Conservation (phyloP, 2,888 invertebrate genomes). For the Drosophila trichaetosa region DNA sequence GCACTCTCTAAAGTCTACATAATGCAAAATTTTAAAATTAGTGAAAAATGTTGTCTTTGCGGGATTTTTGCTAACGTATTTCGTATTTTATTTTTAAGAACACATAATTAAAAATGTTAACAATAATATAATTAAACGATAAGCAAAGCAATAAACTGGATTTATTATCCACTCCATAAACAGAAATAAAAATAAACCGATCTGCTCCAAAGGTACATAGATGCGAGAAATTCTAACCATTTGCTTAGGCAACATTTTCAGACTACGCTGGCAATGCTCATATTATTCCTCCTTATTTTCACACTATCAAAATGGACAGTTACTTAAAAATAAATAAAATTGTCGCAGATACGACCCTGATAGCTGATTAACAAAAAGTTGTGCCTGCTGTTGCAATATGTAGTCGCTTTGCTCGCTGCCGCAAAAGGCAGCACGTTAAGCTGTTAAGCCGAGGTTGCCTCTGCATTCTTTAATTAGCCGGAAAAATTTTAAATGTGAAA, state of each 20-base stretch:
- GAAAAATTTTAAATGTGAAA: conserved; percentile 25
- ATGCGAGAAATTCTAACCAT: too few relatives aligned
- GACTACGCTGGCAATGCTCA: neutral
- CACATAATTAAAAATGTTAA: too few relatives aligned
- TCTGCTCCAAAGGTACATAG: too few relatives aligned
- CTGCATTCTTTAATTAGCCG: conserved; percentile 57
- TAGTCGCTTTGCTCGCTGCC: conserved; percentile 3
- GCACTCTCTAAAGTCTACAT: neutral
- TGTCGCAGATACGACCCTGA: conserved; percentile 1
- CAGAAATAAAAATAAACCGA: too few relatives aligned
- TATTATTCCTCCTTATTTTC: neutral
- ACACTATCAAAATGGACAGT: neutral
- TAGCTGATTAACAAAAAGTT: neutral
- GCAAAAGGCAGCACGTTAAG: conserved; percentile 43
- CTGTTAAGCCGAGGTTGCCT: conserved; percentile 47
- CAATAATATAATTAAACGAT: too few relatives aligned
- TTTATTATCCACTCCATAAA: too few relatives aligned
- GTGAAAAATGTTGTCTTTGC: too few relatives aligned
- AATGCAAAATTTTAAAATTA: neutral
- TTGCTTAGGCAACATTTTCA: neutral
- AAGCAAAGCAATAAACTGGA: too few relatives aligned
- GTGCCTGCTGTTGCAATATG: conserved; percentile 12
- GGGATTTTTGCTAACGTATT: too few relatives aligned
- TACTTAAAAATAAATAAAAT: neutral
- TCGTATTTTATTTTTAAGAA: too few relatives aligned